Evolutionary conservation across 1,140 invertebrate species (phyloP), one percentile per base, ranked within the genome.

Genomic region (Bicyclus anynana): DNA sequence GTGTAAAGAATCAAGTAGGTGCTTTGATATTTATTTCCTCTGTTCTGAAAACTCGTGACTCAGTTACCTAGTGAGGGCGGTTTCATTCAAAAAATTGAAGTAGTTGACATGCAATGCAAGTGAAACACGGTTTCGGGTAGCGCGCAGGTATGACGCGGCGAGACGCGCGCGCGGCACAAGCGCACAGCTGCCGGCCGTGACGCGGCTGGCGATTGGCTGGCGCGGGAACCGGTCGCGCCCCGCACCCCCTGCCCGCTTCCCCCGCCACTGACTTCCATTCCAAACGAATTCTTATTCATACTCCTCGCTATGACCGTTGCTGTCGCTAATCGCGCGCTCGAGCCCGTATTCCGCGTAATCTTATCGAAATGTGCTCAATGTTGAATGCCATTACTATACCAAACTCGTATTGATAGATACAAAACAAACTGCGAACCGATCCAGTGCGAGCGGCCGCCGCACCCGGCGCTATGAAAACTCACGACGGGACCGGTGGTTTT

Each of bases 241-340:
- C 74, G 63, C 69, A 59, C 59, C 69, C 49, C 77, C 62, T 48
- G 70, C 27, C 65, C 62, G 53, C 52, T 33, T 59, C 63, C 62
- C 63, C 57, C 64, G 55, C 47, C 60, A 60, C 66, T 66, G 29
- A 79, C 76, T 74, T 75, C 76, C 75, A 83, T 74, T 75, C 76
- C 75, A 83, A 85, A 84, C 76, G 77, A 84, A 85, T 84, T 87
- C 80, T 84, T 85, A 85, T 85, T 85, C 84, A 87, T 84, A 76
- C 72, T 70, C 63, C 69, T 80, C 67, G 77, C 65, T 67, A 76
- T 76, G 80, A 84, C 77, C 77, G 82, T 85, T 81, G 84, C 58
- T 74, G 84, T 70, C 77, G 79, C 68, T 71, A 59, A 74, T 62
- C 55, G 70, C 62, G 70, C 72, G 70, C 73, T 63, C 69, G 59